Evolutionary conservation across 2,888 invertebrate species (phyloP), one percentile per base, ranked within the genome.

Genomic region (Drosophila flavopinicola): DNA sequence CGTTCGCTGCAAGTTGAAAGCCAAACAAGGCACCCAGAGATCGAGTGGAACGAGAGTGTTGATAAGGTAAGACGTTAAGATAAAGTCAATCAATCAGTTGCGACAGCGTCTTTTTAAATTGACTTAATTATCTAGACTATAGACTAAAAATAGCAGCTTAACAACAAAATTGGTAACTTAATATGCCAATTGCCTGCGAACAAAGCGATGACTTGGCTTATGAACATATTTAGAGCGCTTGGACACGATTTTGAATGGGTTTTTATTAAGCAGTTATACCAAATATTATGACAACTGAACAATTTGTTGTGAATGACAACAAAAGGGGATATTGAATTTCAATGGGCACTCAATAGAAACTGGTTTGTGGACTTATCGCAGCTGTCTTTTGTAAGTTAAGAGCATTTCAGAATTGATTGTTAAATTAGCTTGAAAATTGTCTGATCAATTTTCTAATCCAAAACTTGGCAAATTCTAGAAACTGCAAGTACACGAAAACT

Each of bases 21-120:
- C 70, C 82, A 64, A 66, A 75, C 38, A 53, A 49, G 63, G 74
- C 59, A 54, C 15, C n/a, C 17, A 32, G 25, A 58, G 65, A 64
- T 73, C 38, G 51, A 68, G 11, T 73, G 68, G 42, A 65, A 64
- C 41, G 57, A 48, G 38, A 72, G 75, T 80, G 73, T 84, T 79
- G 79, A 79, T 84, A 79, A 84, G 75, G 35, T 23, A 37, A 56
- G 59, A 60, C 61, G 65, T 35, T 49, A 20, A 68, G 85, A 82
- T 82, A 82, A 85, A 82, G 80, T 82, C 80, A 82, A 82, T 82
- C 80, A 85, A 82, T 82, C 76, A 80, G 66, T 61, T 74, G 61
- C 54, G 70, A 85, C 85, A 80, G 76, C 78, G 56, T 72, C 66
- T 66, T 63, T 78, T 74, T 58, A 80, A 70, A 59, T 65, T 66